phyloP scores from a whole-genome alignment of 2,888 invertebrate genomes.

The Doris montereyensis region DNA sequence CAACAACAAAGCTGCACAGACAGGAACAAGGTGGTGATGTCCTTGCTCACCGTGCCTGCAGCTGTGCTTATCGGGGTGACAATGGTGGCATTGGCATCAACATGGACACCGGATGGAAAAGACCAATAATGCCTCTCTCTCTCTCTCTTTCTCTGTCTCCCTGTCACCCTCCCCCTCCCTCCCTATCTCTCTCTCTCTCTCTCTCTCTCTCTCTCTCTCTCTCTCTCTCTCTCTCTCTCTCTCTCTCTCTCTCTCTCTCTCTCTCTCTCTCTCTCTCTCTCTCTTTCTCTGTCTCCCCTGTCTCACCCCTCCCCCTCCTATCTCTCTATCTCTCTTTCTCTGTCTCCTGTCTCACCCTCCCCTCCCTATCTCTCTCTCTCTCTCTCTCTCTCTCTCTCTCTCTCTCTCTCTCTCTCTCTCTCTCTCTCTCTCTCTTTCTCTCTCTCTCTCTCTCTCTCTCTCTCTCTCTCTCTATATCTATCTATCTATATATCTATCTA shows the following conservation, averaged over 20 bases:
- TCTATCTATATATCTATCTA: not conserved
- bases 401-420: slow-evolving; percentile 28
- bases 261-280: slow-evolving; percentile 32
- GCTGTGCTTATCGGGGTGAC: too few relatives aligned
- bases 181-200: slow-evolving; percentile 36
- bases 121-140: slow-evolving; percentile 32
- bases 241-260: slow-evolving; percentile 30
- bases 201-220: slow-evolving; percentile 34
- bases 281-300: not conserved
- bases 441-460: too few relatives aligned
- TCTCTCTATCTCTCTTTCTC: slow-evolving; percentile 12
- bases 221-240: slow-evolving; percentile 22
- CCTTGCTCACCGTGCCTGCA: too few relatives aligned
- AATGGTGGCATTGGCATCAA: too few relatives aligned
- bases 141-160: slow-evolving; percentile 34
- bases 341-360: not conserved
- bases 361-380: not conserved
- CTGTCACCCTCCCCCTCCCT: slow-evolving; percentile 31
- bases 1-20: too few relatives aligned
- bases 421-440: slow-evolving; percentile 9
- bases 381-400: slow-evolving; percentile 31
- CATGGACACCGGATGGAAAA: too few relatives aligned
- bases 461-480: too few relatives aligned
- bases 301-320: not conserved
- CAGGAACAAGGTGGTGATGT: too few relatives aligned